Evolutionary conservation across 2,797 vertebrate genomes (phyloP).

Genomic region (Protosalanx chinensis): DNA sequence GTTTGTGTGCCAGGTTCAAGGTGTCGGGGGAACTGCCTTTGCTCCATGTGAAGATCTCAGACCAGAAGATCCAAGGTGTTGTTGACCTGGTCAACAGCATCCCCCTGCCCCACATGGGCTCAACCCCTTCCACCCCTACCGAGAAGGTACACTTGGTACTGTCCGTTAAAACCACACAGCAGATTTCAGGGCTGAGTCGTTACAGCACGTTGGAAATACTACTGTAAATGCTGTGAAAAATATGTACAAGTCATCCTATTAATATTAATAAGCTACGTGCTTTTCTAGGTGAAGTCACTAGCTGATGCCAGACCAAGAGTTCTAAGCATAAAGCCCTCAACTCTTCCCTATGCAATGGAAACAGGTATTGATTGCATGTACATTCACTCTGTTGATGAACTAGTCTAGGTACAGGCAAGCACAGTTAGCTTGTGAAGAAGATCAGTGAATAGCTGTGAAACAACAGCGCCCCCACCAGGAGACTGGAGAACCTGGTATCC

Average conservation of each 20-base stretch:
- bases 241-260: background rate
- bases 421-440: background rate
- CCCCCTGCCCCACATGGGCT: conserved; percentile 75
- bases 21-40: conserved; percentile 89
- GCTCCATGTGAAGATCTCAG: conserved; percentile 86
- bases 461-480: conserved; percentile 25
- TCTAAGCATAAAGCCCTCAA: conserved; percentile 54
- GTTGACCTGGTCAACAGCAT: conserved; percentile 82
- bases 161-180: background rate
- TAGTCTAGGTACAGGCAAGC: background rate
- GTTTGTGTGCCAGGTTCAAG: conserved; percentile 80
- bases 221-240: background rate
- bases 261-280: conserved; percentile 20
- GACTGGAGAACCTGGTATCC: background rate
- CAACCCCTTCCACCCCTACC: conserved; percentile 51
- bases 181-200: too few species aligned
- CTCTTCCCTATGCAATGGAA: conserved; percentile 70
- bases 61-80: conserved; percentile 84
- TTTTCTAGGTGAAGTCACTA: conserved; percentile 57
- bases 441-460: background rate
- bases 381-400: background rate
- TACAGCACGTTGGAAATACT: too few species aligned
- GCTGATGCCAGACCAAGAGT: conserved; percentile 56
- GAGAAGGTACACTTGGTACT: conserved; percentile 44
- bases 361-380: conserved; percentile 72